Evolutionary conservation across 2,113 vertebrate genomes (phyloP).

Genomic region (Nannobrachium achirus): DNA sequence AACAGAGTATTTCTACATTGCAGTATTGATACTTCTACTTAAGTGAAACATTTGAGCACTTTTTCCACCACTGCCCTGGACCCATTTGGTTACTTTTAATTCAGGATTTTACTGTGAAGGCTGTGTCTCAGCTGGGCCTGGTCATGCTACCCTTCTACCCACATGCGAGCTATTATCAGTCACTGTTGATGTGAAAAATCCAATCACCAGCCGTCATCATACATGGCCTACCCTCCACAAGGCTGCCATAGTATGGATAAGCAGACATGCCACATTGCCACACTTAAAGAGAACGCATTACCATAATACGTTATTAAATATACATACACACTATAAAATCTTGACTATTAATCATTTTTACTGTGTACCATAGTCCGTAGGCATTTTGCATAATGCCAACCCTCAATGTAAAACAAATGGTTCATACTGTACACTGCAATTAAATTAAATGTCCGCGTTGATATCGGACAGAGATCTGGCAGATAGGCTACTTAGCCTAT

Average conservation of each 20-base stretch:
- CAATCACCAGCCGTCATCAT: constrained; percentile 51
- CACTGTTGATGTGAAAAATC: constrained; percentile 62
- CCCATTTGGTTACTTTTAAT: too few species aligned
- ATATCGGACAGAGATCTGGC: too few species aligned
- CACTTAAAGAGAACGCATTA: constrained; percentile 20
- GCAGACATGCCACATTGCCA: constrained; percentile 1
- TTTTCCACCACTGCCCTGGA: too few species aligned
- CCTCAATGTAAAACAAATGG: constrained; percentile 17
- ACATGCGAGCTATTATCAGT: constrained; percentile 58
- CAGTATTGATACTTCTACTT: too few species aligned
- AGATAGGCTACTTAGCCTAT: constrained; percentile 11
- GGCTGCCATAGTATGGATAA: constrained; percentile 7
- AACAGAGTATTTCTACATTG: too few species aligned
- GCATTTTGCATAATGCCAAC: constrained; percentile 17
- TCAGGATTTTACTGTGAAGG: constrained; percentile 14
- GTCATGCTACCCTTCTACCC: constrained; percentile 53
- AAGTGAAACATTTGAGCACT: too few species aligned
- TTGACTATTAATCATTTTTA: too few species aligned
- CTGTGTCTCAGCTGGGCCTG: constrained; percentile 52
- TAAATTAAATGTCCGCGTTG: too few species aligned
- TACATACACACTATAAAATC: background rate
- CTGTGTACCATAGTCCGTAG: background rate
- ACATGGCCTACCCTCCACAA: constrained; percentile 23
- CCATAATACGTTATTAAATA: background rate
- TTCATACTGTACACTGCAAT: background rate